Base-by-base conservation (phyloP, 2,113 vertebrate species). In the Tricholaema leucomelas region DNA sequence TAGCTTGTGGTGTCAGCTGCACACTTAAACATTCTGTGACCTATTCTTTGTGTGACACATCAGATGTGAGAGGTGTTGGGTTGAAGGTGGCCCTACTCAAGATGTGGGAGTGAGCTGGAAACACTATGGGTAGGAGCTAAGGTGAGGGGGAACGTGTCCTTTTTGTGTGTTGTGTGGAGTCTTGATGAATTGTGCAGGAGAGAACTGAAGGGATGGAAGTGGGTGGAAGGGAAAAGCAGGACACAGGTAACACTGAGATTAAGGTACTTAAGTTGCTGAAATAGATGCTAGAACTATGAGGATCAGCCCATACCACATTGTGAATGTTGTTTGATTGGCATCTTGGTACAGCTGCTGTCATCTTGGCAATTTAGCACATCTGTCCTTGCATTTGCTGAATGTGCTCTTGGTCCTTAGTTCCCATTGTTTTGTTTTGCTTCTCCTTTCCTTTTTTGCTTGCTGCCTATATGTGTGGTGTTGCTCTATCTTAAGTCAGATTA, bases 81-180 rank as follows among this genome's bases (percentile, higher is more conserved):
- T 36, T 13, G 20, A 2, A 6, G 8, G 28, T 78, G 30, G 35
- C 5, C 21, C 21, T 16, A 18, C 18, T 48, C 33, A 36, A 70
- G 42, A 30, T 7, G 9, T 6, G n/a, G 8, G 42, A 21, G 27
- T n/a, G 42, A 30, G 61, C 23, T 54, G 73, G 21, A 36, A 74
- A 40, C 0, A 0, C 24, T 38, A 4, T 12, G 58, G 48, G 25
- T 40, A 20, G 72, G 35, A 40, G n/a, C 8, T 58, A 18, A 40
- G 13, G 7, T n/a, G 31, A 40, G 6, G 9, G 7, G 10, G 15
- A 4, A 4, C 0, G 0, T n/a, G 4, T 21, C 7, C 1, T 6
- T 74, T 9, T 23, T 25, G n/a, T 25, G 20, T 11, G 5, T n/a
- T 20, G 19, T 10, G n/a, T 10, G 78, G 38, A 42, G 28, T 30